A percentile compares a stretch with the other conserved stretches of the same genome.
These are phyloP conservation scores for Eriocheir sinensis DNA, from an alignment of 1,140 invertebrate species.

Conservation along the genomic window DNA sequence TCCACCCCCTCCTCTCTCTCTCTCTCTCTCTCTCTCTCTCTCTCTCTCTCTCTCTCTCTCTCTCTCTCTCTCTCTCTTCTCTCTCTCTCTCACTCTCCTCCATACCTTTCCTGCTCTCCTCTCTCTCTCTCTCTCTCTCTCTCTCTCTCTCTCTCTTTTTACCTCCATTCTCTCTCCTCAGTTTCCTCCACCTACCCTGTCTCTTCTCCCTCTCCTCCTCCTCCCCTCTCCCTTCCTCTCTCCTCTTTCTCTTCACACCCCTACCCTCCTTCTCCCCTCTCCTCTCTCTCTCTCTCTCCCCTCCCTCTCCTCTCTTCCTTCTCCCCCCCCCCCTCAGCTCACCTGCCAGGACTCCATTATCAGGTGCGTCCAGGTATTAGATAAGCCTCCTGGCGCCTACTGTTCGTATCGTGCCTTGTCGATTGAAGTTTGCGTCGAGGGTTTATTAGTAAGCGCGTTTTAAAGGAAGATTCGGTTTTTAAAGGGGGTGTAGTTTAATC, in stretches of 20 bases:
- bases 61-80: slow-evolving; percentile 29
- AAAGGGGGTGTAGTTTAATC: no score
- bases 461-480: no score
- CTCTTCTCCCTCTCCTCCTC: neutral
- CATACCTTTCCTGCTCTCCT: neutral
- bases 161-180: neutral
- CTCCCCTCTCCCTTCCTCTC: neutral
- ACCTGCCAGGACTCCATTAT: neutral
- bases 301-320: neutral
- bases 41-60: neutral
- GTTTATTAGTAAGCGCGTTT: neutral
- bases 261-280: neutral
- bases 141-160: neutral
- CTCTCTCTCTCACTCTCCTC: neutral
- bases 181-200: neutral
- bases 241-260: neutral
- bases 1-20: neutral
- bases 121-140: neutral
- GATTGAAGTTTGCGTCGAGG: neutral
- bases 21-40: slow-evolving; percentile 21
- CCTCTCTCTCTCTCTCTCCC: neutral
- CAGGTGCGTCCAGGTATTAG: neutral
- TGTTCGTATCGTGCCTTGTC: neutral
- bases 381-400: neutral
- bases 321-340: neutral